Base-by-base conservation (phyloP, 2,888 invertebrate species). In the Plebejus melissa region DNA sequence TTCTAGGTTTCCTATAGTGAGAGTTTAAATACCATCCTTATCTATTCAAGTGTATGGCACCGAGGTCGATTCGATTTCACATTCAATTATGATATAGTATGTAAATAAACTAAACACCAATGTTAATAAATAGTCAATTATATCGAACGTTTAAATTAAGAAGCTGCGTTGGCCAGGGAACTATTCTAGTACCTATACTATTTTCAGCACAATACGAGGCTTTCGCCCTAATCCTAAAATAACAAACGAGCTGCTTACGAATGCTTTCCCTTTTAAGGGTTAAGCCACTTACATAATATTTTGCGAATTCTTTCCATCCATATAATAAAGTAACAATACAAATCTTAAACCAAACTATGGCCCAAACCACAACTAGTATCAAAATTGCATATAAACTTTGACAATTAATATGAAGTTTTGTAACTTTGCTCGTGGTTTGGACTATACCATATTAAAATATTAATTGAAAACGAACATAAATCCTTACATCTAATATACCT, bases 1-100 rank as follows among this genome's bases (percentile, higher is more conserved):
- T 65, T 13, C 65, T 65, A 65, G 5, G 32, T 58, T n/a, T 65
- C 65, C 4, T 5, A 11, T 11, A 16, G 60, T 60, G 60, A 65
- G 65, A 36, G 32, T 32, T 32, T 32, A 65, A 11, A 65, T 65
- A 28, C 9, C 9, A 22, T 11, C 28, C 60, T 32, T 65, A 65
- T 13, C 32, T 36, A 32, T 36, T 65, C 32, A 65, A 32, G 65
- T 65, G 32, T 65, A 65, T 65, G 65, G 65, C 65, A 65, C 65
- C 32, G 32, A 16, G 13, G 36, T 65, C 65, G 32, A 22, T 60
- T 65, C 16, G 16, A 65, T 4, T 32, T 36, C 36, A 65, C 65
- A 65, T 36, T 65, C 65, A 65, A 13, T 65, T 65, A 5, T 60
- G 6, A 22, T 9, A 60, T 22, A 28, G 13, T 60, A 58, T 58